Conservation (phyloP, 2,888 invertebrate species). For the Lepidochrysops patricia region DNA sequence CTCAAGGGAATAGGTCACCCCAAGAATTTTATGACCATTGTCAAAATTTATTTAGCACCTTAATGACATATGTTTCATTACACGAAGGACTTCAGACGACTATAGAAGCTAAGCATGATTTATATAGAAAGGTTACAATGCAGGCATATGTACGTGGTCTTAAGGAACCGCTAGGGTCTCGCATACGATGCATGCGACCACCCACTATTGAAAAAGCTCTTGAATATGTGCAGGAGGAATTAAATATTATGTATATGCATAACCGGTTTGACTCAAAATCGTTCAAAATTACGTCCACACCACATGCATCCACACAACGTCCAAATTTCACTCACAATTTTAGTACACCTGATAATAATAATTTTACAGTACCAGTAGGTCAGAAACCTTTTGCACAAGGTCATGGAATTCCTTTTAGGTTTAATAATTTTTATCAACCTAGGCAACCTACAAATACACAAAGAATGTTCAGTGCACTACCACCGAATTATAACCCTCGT, state of each 20-base stretch:
- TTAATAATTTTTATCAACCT: background rate
- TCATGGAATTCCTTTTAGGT: background rate
- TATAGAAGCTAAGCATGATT: constrained; percentile 19
- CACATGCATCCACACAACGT: background rate
- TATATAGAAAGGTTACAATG: background rate
- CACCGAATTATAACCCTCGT: constrained; percentile 14
- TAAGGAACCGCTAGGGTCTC: constrained; percentile 5
- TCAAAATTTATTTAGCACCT: constrained; percentile 26
- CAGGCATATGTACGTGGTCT: constrained; percentile 4
- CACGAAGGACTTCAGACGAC: constrained; percentile 24
- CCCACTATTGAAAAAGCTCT: background rate
- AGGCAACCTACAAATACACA: background rate
- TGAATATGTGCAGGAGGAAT: background rate
- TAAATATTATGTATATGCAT: background rate
- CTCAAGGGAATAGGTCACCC: constrained; percentile 22
- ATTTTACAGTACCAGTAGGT: background rate
- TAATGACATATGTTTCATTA: constrained; percentile 25
- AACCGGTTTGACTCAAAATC: background rate
- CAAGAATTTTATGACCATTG: constrained; percentile 28
- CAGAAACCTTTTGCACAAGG: background rate
- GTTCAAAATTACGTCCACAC: background rate
- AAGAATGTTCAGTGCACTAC: constrained; percentile 10
- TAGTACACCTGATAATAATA: background rate
- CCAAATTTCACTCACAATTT: background rate
- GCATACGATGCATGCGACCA: background rate